phyloP scores from a whole-genome alignment of 2,113 vertebrate genomes.

The Burhinus bistriatus region DNA sequence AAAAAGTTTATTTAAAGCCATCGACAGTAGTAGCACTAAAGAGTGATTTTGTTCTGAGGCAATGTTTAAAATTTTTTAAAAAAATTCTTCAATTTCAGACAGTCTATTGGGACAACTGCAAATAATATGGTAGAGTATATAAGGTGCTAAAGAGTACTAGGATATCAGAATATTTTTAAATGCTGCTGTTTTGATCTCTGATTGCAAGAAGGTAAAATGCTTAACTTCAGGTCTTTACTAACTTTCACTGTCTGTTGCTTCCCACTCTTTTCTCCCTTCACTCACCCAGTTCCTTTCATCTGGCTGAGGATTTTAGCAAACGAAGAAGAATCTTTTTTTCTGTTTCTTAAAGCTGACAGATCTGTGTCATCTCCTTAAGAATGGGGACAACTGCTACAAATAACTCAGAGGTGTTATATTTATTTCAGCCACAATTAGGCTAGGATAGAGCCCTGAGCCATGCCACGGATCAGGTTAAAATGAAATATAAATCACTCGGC shows the following conservation, averaged over 20 bases:
- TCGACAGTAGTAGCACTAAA: not conserved
- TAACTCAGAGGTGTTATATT: not conserved
- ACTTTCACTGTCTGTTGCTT: not conserved
- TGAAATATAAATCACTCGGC: not conserved
- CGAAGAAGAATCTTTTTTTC: not conserved
- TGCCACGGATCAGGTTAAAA: not conserved
- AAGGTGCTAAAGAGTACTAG: not conserved
- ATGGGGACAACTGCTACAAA: conserved; percentile 22
- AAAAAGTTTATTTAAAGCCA: not conserved
- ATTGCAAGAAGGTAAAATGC: not conserved
- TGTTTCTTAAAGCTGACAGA: conserved; percentile 6
- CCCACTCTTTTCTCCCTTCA: not conserved
- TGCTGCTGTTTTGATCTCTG: not conserved
- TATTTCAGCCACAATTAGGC: conserved; percentile 22
- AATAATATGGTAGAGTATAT: not conserved
- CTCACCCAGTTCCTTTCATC: not conserved
- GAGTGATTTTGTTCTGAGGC: not conserved
- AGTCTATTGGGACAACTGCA: not conserved
- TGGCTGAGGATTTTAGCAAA: not conserved
- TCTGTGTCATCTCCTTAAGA: not conserved
- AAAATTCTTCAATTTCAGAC: not conserved
- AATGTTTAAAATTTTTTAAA: not conserved
- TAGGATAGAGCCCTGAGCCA: conserved; percentile 39
- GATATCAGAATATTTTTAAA: not conserved
- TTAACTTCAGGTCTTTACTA: not conserved